Evolutionary conservation across 2,888 invertebrate genomes (phyloP), one percentile per base, ranked within the genome.

Genomic region (Caenorhabditis sp.): DNA sequence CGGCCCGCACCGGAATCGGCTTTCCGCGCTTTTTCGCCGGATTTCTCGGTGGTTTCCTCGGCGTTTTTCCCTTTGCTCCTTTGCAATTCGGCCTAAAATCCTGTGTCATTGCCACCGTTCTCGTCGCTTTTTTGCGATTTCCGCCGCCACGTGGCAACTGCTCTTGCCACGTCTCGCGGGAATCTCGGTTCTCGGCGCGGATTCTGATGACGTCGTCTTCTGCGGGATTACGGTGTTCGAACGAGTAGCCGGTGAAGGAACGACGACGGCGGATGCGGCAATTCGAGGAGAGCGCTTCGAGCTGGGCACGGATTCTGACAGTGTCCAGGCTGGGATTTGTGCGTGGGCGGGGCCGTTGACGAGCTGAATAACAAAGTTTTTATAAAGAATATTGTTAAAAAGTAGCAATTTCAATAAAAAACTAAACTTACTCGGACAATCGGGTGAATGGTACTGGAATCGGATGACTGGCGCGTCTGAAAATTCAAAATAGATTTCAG

Each of bases 361-460:
- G 65, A 22, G 73, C 73, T 74, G 61, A 32, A 72, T n/a, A n/a
- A n/a, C n/a, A n/a, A n/a, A n/a, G n/a, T n/a, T n/a, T n/a, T n/a
- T n/a, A n/a, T n/a, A n/a, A n/a, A n/a, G n/a, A n/a, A n/a, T n/a
- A n/a, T n/a, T n/a, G n/a, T n/a, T n/a, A n/a, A n/a, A n/a, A n/a
- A n/a, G n/a, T n/a, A n/a, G n/a, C n/a, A n/a, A n/a, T n/a, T n/a
- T n/a, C n/a, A n/a, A n/a, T n/a, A n/a, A n/a, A n/a, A n/a, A n/a
- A n/a, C n/a, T n/a, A 26, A 50, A 30, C 73, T 30, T 26, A 74
- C 66, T 70, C 0, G 75, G 75, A 39, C 75, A 75, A 39, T 75
- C 75, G 7, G 75, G 75, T 0, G 75, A 75, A 26, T 75, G 75
- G 32, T 75, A 75, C 26, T 68, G 68, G 45, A 58, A 75, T 22